Base-by-base conservation (phyloP, 1,140 invertebrate genomes). In the Drosophila seguyi region DNA sequence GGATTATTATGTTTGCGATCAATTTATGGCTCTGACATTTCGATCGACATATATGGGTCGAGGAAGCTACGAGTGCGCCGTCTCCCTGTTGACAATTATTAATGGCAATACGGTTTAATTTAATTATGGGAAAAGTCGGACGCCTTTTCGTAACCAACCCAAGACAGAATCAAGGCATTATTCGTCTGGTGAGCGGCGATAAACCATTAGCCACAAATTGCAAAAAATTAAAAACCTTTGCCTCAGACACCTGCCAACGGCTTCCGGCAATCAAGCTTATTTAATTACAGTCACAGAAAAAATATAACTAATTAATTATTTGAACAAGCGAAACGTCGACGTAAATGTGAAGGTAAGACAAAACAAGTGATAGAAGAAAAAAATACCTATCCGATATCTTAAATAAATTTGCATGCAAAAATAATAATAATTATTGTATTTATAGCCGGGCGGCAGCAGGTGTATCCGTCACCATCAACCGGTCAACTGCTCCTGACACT, bases 11-110 rank as follows among this genome's bases (percentile, higher is more conserved):
- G 83, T 86, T 83, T 72, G 65, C 34, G 71, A 67, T 41, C 79
- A 88, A 87, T 80, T 76, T 73, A 87, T 88, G 57, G 68, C 76
- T 76, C 61, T 79, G 84, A 84, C 84, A 87, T 90, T 90, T 88
- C 34, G 65, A 61, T 31, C 79, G 75, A 87, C 83, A 84, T 81
- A 87, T 83, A 88, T 87, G 83, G 83, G 39, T 47, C 61, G 75
- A 77, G 74, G 81, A 80, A 72, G 81, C 60, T 63, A 53, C 47
- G 34, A 65, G 63, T 56, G 41, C 18, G 47, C 65, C 42, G 20
- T 25, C 75, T 67, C 56, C 39, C 63, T 2, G 52, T 38, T 85
- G 83, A 80, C 84, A 83, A 88, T 84, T 80, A 88, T 88, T 87
- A 87, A 87, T 87, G 80, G 67, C 67, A 87, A 72, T 55, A 84